Evolutionary conservation across 2,888 invertebrate species (phyloP).

Genomic region (Folsomia candida): DNA sequence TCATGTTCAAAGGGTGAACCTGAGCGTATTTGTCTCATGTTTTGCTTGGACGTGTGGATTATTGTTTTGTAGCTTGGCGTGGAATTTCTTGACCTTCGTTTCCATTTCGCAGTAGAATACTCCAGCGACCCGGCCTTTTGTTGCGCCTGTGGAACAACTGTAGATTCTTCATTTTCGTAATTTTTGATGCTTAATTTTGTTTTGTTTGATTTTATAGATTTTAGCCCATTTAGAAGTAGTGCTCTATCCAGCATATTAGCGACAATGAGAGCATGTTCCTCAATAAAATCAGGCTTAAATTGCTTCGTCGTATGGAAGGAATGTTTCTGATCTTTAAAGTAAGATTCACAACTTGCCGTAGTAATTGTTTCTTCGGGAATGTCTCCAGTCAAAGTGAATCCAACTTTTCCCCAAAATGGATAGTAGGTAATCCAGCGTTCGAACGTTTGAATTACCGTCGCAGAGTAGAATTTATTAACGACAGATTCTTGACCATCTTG

Average conservation of each 20-base stretch:
- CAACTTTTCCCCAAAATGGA: neutral
- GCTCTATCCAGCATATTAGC: neutral
- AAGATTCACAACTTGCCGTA: neutral
- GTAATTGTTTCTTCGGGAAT: neutral
- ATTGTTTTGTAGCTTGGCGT: no score
- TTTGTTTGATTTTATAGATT: no score
- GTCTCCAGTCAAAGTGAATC: neutral
- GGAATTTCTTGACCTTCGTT: no score
- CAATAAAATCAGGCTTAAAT: neutral
- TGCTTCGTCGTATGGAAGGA: neutral
- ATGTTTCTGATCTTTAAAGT: neutral
- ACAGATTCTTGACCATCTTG: neutral
- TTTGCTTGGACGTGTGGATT: no score
- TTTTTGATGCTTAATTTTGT: no score
- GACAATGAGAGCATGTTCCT: neutral
- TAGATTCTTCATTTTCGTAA: no score
- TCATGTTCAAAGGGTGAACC: no score
- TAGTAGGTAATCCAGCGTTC: neutral
- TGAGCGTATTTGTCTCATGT: no score
- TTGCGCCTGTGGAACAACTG: no score
- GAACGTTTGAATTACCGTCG: neutral
- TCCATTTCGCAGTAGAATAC: no score
- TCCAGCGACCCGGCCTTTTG: no score
- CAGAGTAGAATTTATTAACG: neutral
- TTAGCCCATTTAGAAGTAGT: no score